Percentiles rank a stretch among this genome's conserved stretches.
Evolutionary conservation across 2,888 invertebrate genomes (phyloP).

Genomic region (Drosophila kuntzei): DNA sequence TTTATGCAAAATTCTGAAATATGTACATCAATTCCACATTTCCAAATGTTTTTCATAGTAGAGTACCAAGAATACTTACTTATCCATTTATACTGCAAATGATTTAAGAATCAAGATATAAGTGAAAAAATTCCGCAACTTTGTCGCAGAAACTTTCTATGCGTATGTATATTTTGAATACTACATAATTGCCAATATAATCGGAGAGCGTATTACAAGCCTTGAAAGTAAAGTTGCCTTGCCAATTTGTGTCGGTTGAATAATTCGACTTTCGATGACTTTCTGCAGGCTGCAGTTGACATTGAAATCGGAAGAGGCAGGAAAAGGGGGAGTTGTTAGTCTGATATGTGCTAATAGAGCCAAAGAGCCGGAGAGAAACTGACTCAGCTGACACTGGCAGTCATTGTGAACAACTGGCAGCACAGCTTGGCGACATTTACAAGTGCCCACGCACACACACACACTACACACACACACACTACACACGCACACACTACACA

Average conservation of each 20-base stretch:
- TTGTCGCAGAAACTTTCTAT: slow-evolving; percentile 1
- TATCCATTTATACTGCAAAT: too few species aligned
- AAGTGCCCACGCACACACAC: slow-evolving; percentile 22
- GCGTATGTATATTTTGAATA: not conserved
- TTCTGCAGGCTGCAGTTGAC: slow-evolving; percentile 33
- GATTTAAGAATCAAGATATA: too few species aligned
- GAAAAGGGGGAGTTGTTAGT: slow-evolving; percentile 10
- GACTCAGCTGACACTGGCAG: slow-evolving; percentile 35
- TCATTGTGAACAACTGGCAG: slow-evolving; percentile 44
- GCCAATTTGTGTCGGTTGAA: slow-evolving; percentile 33
- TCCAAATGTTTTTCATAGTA: too few species aligned
- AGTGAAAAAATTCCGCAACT: not conserved
- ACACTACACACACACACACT: slow-evolving; percentile 2
- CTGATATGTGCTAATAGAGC: slow-evolving; percentile 38
- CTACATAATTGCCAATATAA: slow-evolving; percentile 46
- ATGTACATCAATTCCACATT: too few species aligned
- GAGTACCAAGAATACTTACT: not conserved
- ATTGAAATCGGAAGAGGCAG: slow-evolving; percentile 21
- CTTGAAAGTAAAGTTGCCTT: slow-evolving; percentile 42
- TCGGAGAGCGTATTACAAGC: slow-evolving; percentile 31
- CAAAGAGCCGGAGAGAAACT: not conserved
- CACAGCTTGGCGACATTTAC: slow-evolving; percentile 46
- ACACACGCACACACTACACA: not conserved
- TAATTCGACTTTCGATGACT: slow-evolving; percentile 20
- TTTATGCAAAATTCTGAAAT: too few species aligned